phyloP scores from a whole-genome alignment of 2,113 vertebrate species.

The Phycodurus eques region DNA sequence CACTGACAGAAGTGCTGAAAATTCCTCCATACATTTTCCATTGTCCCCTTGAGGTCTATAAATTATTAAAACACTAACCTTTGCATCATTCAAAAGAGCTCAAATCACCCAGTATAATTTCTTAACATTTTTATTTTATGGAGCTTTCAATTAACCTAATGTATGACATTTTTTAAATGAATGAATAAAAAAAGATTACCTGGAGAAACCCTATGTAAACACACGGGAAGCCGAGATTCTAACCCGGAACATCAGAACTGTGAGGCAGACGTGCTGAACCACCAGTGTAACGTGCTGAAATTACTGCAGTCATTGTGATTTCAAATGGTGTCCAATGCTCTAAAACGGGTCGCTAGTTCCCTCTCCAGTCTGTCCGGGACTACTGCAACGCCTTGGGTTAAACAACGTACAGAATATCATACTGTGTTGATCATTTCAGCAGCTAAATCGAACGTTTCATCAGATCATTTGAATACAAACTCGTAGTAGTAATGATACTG shows the following conservation, averaged over 20 bases:
- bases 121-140: not conserved
- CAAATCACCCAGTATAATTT: too few species aligned
- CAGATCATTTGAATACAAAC: not conserved
- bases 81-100: too few species aligned
- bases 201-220: not conserved
- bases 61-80: too few species aligned
- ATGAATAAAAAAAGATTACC: not conserved
- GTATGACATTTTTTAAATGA: too few species aligned
- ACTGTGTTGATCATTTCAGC: not conserved
- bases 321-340: not conserved
- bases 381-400: slow-evolving; percentile 27
- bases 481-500: not conserved
- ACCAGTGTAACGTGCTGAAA: too few species aligned
- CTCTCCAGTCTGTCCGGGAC: slow-evolving; percentile 33
- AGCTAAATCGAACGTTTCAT: not conserved
- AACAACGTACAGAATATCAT: not conserved
- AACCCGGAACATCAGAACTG: not conserved
- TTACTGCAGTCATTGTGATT: not conserved
- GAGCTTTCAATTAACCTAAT: not conserved
- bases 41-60: too few species aligned
- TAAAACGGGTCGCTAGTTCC: slow-evolving; percentile 20
- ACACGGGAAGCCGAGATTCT: not conserved
- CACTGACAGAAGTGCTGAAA: too few species aligned
- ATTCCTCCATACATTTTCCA: too few species aligned
- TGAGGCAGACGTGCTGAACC: not conserved